Conservation (phyloP, 1,140 invertebrate genomes). For the Drosophila nikananu region DNA sequence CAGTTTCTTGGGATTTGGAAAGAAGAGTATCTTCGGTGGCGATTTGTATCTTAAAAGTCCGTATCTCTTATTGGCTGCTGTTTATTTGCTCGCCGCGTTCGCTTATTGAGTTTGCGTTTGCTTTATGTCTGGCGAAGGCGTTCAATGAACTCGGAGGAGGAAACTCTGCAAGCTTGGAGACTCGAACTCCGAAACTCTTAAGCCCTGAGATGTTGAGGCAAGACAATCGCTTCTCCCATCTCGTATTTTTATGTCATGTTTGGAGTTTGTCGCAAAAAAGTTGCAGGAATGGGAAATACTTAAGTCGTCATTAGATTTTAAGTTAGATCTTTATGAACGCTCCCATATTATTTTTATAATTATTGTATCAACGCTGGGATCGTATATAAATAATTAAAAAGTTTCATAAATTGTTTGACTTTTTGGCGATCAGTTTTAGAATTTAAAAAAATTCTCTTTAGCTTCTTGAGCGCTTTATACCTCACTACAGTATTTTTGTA, state of each 20-base stretch:
- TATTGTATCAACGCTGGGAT: no score
- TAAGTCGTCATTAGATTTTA: background rate
- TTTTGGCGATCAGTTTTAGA: background rate
- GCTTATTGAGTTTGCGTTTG: slow-evolving; percentile 77
- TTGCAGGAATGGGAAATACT: background rate
- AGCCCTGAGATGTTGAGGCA: slow-evolving; percentile 22
- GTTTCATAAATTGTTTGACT: background rate
- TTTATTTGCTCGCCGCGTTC: slow-evolving; percentile 77
- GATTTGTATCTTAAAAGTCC: slow-evolving; percentile 72
- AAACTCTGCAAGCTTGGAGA: slow-evolving; percentile 29
- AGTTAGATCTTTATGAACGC: background rate
- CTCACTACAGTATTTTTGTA: no score
- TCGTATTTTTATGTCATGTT: slow-evolving; percentile 1
- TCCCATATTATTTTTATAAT: no score
- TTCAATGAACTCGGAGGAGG: slow-evolving; percentile 73
- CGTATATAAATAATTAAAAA: no score
- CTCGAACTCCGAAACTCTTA: slow-evolving; percentile 19
- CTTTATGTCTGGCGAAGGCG: slow-evolving; percentile 61
- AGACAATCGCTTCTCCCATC: slow-evolving; percentile 43
- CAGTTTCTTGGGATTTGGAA: slow-evolving; percentile 10
- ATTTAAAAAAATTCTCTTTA: no score
- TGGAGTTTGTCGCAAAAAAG: slow-evolving; percentile 36
- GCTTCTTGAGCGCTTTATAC: no score
- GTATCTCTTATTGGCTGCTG: slow-evolving; percentile 80
- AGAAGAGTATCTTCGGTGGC: slow-evolving; percentile 61